Conservation (phyloP, 1,140 invertebrate genomes). For the Andrena cerasifolii region DNA sequence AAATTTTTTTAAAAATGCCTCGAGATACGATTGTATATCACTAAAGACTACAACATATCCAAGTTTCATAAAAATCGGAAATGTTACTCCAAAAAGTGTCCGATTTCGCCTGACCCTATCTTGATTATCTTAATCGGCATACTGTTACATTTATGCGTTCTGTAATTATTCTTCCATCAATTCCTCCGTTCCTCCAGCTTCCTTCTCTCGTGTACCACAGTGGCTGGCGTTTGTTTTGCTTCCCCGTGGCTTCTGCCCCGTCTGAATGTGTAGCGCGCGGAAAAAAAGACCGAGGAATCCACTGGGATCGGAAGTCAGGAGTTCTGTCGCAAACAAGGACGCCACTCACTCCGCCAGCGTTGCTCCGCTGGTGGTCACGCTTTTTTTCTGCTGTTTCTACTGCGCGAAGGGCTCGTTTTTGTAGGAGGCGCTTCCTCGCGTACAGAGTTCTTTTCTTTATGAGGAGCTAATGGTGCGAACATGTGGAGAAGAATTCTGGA, state of each 20-base stretch:
- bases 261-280: background rate
- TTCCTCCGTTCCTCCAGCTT: too few species aligned
- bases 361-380: background rate
- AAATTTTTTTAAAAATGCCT: too few species aligned
- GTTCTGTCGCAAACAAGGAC: slow-evolving; percentile 1
- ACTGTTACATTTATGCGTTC: too few species aligned
- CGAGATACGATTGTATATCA: too few species aligned
- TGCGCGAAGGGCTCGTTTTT: background rate
- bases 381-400: background rate
- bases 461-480: background rate
- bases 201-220: background rate
- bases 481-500: too few species aligned
- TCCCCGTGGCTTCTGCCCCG: background rate
- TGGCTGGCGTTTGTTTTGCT: background rate
- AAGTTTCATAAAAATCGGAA: too few species aligned
- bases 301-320: background rate
- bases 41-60: too few species aligned
- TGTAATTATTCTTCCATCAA: too few species aligned
- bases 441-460: background rate
- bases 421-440: too few species aligned
- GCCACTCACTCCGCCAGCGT: background rate
- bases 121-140: too few species aligned
- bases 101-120: too few species aligned
- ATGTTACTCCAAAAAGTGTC: too few species aligned
- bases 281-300: background rate